Evolutionary conservation across 2,113 vertebrate species (phyloP).

Genomic region (Microtus montanus): DNA sequence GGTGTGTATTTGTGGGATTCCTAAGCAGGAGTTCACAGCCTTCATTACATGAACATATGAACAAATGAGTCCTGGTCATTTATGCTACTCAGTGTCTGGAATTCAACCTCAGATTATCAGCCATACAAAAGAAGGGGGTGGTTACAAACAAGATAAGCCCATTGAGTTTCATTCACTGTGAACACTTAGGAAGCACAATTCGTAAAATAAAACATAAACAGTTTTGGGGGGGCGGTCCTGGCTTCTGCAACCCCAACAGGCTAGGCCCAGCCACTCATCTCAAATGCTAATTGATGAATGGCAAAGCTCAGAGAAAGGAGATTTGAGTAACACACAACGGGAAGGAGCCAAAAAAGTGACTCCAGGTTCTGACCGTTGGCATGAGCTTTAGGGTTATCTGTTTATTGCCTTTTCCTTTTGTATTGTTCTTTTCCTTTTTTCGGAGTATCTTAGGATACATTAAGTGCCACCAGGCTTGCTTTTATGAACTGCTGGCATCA

Average conservation of each 20-base stretch:
- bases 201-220: not conserved
- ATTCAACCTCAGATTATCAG: slow-evolving; percentile 18
- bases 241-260: not conserved
- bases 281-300: not conserved
- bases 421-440: too few species aligned
- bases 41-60: not conserved
- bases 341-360: not conserved
- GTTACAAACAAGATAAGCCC: not conserved
- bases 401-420: not conserved
- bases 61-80: not conserved
- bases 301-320: not conserved
- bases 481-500: too few species aligned
- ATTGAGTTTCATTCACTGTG: not conserved
- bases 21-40: not conserved
- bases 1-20: not conserved
- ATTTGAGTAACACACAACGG: not conserved
- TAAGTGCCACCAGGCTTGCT: too few species aligned
- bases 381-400: not conserved
- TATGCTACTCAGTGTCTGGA: not conserved
- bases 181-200: not conserved
- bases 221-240: rapidly evolving
- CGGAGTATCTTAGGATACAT: too few species aligned
- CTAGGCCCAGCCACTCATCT: not conserved
- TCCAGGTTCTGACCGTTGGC: too few species aligned
- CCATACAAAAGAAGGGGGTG: not conserved